Evolutionary conservation across 2,888 invertebrate genomes (phyloP).

Genomic region (Gymnocheta viridis): DNA sequence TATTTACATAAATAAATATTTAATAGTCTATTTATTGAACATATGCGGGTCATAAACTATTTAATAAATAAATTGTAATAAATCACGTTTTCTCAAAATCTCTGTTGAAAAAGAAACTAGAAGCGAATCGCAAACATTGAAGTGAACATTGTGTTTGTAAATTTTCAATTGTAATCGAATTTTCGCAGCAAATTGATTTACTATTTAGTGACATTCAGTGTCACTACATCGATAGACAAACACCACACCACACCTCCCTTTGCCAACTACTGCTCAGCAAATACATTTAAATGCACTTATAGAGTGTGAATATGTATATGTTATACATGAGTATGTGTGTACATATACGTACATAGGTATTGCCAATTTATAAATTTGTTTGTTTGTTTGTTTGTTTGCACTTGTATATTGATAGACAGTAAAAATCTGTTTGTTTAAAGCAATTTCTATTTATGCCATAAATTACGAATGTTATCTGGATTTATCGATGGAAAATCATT

Average conservation of each 20-base stretch:
- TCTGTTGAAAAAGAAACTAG: slow-evolving; percentile 20
- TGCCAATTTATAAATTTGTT: not conserved
- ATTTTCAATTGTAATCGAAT: slow-evolving; percentile 67
- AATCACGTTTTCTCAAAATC: slow-evolving; percentile 56
- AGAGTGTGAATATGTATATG: not conserved
- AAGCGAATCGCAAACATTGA: slow-evolving; percentile 18
- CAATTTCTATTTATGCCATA: slow-evolving; percentile 69
- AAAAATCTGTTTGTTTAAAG: slow-evolving; percentile 63
- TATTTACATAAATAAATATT: too few relatives aligned
- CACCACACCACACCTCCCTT: slow-evolving; percentile 19
- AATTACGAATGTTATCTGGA: slow-evolving; percentile 71
- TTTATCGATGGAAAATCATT: slow-evolving; percentile 71
- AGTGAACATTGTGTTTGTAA: slow-evolving; percentile 45
- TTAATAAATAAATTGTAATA: slow-evolving; percentile 62
- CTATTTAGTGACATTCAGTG: slow-evolving; percentile 67
- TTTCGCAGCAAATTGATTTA: slow-evolving; percentile 67
- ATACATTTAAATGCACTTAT: slow-evolving; percentile 5
- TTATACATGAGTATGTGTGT: not conserved
- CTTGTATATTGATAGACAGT: slow-evolving; percentile 50
- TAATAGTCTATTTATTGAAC: slow-evolving; percentile 34
- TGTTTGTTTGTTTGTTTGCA: not conserved
- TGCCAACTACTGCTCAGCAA: not conserved
- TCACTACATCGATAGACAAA: slow-evolving; percentile 57
- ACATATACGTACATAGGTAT: slow-evolving; percentile 7
- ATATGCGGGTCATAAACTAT: slow-evolving; percentile 63